Base-by-base conservation (phyloP, 2,888 invertebrate species). In the Drosophila phalerata region DNA sequence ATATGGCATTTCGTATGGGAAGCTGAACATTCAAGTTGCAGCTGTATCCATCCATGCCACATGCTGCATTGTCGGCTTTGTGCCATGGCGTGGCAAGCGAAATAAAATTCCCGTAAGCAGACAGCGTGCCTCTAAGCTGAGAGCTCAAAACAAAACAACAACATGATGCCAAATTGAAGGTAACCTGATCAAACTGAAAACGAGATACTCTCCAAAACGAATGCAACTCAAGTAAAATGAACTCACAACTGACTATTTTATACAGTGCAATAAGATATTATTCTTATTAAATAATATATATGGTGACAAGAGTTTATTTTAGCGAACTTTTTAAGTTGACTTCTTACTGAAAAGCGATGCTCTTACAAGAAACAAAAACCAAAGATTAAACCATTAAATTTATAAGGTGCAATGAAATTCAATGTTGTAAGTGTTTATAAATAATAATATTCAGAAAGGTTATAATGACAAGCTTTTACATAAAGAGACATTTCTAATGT, bases 51-150 rank as follows among this genome's bases (percentile, higher is more conserved):
- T 70, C 28, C 28, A 28, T 28, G 22, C 79, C 77, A 55, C 71
- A 73, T 53, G 66, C 58, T 49, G 80, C 83, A 78, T 85, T 78
- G 83, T 83, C 85, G 81, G 69, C 85, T 82, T 81, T 86, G 74
- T 86, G 86, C 79, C 70, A 34, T 66, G 81, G 72, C 81, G 74
- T 86, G 81, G 81, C 84, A 84, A 73, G 81, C 81, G 87, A 81
- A 86, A 84, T 86, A 84, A 86, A 84, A 84, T 79, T 81, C 74
- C 84, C 85, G 84, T 84, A 84, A 84, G 81, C 86, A 84, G 84
- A 84, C 81, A 84, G 85, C 71, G 51, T 66, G 83, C 75, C 69
- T 76, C 80, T 75, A 71, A 82, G 70, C 76, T 56, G 56, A 67
- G 47, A 73, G 76, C 71, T 71, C 67, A 66, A 70, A 22, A 37